These are phyloP conservation scores for Smithornis capensis DNA, from an alignment of 2,113 vertebrate species.

Conservation along the genomic window DNA sequence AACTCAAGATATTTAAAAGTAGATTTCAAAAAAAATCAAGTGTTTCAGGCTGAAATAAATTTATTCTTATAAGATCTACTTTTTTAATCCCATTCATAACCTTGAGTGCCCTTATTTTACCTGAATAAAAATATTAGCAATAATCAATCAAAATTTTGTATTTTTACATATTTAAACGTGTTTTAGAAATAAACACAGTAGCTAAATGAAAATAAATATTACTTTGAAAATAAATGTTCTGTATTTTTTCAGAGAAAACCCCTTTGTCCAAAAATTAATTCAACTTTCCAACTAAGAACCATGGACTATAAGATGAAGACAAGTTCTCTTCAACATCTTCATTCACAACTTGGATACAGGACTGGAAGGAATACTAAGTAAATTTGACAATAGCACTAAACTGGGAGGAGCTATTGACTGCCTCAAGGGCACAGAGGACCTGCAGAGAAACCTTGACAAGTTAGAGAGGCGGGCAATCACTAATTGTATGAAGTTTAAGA, in stretches of 20 bases:
- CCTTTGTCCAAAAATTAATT: not conserved
- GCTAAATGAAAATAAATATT: not conserved
- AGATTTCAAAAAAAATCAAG: not conserved
- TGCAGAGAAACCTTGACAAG: not conserved
- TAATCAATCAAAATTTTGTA: not conserved
- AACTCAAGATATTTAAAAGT: not conserved
- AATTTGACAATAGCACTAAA: not conserved
- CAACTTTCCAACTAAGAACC: not conserved
- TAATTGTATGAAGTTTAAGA: not conserved
- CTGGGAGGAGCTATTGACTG: not conserved
- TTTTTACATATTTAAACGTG: not conserved
- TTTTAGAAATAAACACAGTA: not conserved
- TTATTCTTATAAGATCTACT: not conserved
- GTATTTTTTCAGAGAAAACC: not conserved
- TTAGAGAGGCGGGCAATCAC: not conserved
- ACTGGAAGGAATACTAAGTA: not conserved
- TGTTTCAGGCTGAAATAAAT: not conserved
- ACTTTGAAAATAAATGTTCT: not conserved
- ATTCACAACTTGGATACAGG: not conserved
- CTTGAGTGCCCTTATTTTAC: not conserved
- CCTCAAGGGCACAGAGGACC: not conserved
- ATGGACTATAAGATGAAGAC: not conserved
- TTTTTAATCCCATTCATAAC: not conserved
- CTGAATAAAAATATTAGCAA: not conserved
- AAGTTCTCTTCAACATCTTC: not conserved